A percentile compares a stretch with the other conserved stretches of the same genome.
Conservation (phyloP, 2,888 invertebrate species). For the Tenthredo notha region DNA sequence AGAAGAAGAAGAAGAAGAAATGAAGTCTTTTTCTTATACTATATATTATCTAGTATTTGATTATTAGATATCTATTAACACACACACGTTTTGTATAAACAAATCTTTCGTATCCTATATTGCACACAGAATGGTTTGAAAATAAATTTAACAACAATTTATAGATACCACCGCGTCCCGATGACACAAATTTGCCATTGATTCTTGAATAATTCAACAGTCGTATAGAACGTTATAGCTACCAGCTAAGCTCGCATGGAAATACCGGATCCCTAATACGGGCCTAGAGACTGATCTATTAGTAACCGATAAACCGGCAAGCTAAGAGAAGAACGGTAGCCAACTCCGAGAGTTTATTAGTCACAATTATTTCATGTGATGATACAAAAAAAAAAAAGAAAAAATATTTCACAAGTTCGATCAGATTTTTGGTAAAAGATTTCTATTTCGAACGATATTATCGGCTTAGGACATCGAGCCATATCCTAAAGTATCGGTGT, state of each 20-base stretch:
- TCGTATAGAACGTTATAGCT: not conserved
- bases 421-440: no score
- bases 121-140: not conserved
- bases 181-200: constrained; percentile 52
- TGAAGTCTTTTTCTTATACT: no score
- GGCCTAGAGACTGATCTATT: constrained; percentile 36
- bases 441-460: no score
- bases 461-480: no score
- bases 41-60: no score
- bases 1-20: no score
- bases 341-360: not conserved
- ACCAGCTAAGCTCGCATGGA: constrained; percentile 14
- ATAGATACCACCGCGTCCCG: constrained; percentile 11
- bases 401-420: no score
- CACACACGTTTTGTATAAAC: no score
- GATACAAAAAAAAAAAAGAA: no score
- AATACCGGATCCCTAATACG: constrained; percentile 38
- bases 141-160: constrained; percentile 38
- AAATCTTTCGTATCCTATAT: no score
- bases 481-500: no score
- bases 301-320: constrained; percentile 19
- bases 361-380: not conserved
- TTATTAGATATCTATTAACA: no score
- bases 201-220: constrained; percentile 42
- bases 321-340: not conserved